These are phyloP conservation scores for Columba guinea DNA, from an alignment of 2,797 vertebrate species.

Conservation along the genomic window DNA sequence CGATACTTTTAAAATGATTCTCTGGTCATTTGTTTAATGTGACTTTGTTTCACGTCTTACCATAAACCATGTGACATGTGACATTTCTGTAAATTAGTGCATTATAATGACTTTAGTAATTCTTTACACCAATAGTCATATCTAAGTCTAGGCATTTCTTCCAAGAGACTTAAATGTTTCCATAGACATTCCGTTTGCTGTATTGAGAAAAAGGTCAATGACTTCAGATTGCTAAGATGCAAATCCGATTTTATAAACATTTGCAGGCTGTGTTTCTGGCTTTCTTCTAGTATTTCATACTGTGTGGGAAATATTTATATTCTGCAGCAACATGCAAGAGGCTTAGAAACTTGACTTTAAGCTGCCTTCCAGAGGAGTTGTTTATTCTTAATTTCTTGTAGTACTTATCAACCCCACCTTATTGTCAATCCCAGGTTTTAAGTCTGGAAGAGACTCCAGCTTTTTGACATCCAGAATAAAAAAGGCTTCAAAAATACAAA, in stretches of 20 bases:
- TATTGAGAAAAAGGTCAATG: slow-evolving; percentile 18
- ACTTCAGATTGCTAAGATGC: neutral
- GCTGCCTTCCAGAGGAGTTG: neutral
- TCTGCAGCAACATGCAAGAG: neutral
- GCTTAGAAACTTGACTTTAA: neutral
- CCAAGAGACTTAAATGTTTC: neutral
- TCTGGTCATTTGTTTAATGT: neutral
- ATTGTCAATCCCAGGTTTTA: neutral
- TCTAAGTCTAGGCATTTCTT: neutral
- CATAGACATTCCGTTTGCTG: neutral
- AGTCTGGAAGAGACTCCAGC: neutral
- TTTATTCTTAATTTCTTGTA: neutral
- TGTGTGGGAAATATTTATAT: neutral
- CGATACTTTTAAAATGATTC: neutral
- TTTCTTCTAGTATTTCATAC: neutral
- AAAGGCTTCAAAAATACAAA: neutral
- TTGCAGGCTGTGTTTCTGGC: neutral
- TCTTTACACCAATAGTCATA: neutral
- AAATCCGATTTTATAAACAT: neutral
- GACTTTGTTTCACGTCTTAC: neutral
- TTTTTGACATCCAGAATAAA: neutral
- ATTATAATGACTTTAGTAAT: neutral
- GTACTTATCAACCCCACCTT: accelerated
- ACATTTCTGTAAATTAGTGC: neutral
- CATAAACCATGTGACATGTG: accelerated